A percentile compares a stretch with the other conserved stretches of the same genome.
These are phyloP conservation scores for Chaenogobius annularis DNA, from an alignment of 2,113 vertebrate species.

Conservation along the genomic window DNA sequence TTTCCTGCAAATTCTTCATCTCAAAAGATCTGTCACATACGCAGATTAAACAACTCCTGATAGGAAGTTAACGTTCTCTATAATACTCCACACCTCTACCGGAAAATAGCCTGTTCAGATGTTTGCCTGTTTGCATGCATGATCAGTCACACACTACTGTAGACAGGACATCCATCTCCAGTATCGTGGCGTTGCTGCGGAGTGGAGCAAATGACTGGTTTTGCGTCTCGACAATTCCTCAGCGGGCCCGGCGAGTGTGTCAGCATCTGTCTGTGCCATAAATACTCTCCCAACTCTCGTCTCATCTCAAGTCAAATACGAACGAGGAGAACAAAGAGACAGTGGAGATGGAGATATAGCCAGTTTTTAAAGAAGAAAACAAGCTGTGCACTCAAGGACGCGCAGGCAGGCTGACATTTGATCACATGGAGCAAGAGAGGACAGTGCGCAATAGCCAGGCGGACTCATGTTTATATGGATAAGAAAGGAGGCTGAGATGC, in stretches of 20 bases:
- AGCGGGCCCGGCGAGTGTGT: slow-evolving; percentile 27
- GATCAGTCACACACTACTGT: slow-evolving; percentile 7
- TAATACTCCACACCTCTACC: slow-evolving; percentile 6
- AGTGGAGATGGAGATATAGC: not conserved
- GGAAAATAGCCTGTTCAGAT: slow-evolving; percentile 39
- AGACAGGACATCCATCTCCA: slow-evolving; percentile 35
- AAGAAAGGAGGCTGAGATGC: slow-evolving; percentile 13
- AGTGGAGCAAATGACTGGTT: slow-evolving; percentile 4
- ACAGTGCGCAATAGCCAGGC: slow-evolving; percentile 32
- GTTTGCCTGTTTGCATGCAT: slow-evolving; percentile 13
- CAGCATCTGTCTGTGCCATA: slow-evolving; percentile 47
- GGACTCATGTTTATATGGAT: slow-evolving; percentile 65
- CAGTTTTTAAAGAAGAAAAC: slow-evolving; percentile 14
- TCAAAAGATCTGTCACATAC: too few species aligned
- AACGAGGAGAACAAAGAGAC: slow-evolving; percentile 4
- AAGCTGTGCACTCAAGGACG: slow-evolving; percentile 51
- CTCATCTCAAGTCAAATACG: slow-evolving; percentile 47
- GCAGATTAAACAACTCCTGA: not conserved
- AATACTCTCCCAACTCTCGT: slow-evolving; percentile 37
- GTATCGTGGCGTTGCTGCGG: slow-evolving; percentile 14
- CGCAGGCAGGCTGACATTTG: slow-evolving; percentile 11
- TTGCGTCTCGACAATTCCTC: slow-evolving; percentile 49
- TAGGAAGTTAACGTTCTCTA: not conserved
- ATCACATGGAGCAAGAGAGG: slow-evolving; percentile 26
- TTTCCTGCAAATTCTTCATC: too few species aligned